Evolutionary conservation across 2,113 vertebrate genomes (phyloP).

Genomic region (Pluvianellus socialis): DNA sequence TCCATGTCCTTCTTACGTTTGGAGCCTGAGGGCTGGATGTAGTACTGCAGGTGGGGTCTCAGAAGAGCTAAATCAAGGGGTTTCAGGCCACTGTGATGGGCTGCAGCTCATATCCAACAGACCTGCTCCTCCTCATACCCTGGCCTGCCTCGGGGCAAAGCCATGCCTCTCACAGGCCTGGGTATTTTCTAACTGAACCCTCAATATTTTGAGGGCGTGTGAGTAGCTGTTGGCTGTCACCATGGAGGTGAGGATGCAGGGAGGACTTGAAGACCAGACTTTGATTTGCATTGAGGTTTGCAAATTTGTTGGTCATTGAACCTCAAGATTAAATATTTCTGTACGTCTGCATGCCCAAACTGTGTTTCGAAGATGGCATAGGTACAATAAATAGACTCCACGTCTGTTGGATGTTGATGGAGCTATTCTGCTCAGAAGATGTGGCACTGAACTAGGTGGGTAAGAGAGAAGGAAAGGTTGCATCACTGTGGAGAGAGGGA

Average conservation of each 20-base stretch:
- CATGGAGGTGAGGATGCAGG: neutral
- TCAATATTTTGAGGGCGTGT: neutral
- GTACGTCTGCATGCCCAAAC: neutral
- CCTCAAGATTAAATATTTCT: neutral
- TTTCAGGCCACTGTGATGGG: neutral
- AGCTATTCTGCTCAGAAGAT: neutral
- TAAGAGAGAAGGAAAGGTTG: neutral
- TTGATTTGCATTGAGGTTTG: neutral
- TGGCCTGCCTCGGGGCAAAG: no score
- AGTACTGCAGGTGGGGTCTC: neutral
- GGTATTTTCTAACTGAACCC: rapidly evolving
- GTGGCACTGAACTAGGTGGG: neutral
- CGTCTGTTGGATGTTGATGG: neutral
- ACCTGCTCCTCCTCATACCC: neutral
- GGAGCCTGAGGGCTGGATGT: no score
- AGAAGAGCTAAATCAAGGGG: neutral
- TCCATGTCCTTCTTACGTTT: neutral
- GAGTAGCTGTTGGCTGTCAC: neutral
- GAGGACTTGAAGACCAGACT: neutral
- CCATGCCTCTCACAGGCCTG: neutral
- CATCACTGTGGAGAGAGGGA: neutral
- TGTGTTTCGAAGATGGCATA: neutral
- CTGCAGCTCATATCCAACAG: neutral
- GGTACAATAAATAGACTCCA: neutral
- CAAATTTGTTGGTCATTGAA: neutral